Evolutionary conservation across 2,888 invertebrate genomes (phyloP).

Genomic region (Spicauda simplicius): DNA sequence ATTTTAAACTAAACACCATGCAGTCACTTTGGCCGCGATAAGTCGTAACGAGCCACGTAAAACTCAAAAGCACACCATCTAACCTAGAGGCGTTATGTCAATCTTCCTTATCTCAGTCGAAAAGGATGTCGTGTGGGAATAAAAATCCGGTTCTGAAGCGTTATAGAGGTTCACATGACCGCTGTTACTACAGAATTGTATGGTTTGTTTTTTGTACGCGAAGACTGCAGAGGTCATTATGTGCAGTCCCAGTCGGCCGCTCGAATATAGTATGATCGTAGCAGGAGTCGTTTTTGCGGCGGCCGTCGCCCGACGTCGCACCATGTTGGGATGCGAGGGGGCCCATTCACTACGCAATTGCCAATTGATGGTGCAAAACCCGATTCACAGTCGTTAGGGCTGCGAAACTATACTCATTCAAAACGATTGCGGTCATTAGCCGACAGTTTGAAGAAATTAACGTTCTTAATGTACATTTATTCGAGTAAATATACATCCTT

Average conservation of each 20-base stretch:
- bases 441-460: neutral
- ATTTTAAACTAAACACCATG: slow-evolving; percentile 56
- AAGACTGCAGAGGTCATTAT: slow-evolving; percentile 14
- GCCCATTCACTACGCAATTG: slow-evolving; percentile 72
- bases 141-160: slow-evolving; percentile 45
- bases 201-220: slow-evolving; percentile 34
- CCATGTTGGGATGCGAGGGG: slow-evolving; percentile 59
- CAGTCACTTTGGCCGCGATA: slow-evolving; percentile 27
- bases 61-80: slow-evolving; percentile 1
- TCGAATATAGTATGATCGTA: slow-evolving; percentile 22
- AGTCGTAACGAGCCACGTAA: neutral
- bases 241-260: slow-evolving; percentile 20
- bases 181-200: slow-evolving; percentile 44
- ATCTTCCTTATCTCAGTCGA: slow-evolving; percentile 23
- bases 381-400: slow-evolving; percentile 56
- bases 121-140: slow-evolving; percentile 40
- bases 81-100: slow-evolving; percentile 7
- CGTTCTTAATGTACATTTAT: neutral
- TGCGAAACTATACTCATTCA: slow-evolving; percentile 38
- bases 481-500: neutral
- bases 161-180: slow-evolving; percentile 40
- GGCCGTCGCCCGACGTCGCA: slow-evolving; percentile 50
- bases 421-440: neutral
- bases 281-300: slow-evolving; percentile 42
- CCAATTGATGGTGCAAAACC: slow-evolving; percentile 68